Conservation (phyloP, 2,113 vertebrate species). For the Sapayoa aenigma region DNA sequence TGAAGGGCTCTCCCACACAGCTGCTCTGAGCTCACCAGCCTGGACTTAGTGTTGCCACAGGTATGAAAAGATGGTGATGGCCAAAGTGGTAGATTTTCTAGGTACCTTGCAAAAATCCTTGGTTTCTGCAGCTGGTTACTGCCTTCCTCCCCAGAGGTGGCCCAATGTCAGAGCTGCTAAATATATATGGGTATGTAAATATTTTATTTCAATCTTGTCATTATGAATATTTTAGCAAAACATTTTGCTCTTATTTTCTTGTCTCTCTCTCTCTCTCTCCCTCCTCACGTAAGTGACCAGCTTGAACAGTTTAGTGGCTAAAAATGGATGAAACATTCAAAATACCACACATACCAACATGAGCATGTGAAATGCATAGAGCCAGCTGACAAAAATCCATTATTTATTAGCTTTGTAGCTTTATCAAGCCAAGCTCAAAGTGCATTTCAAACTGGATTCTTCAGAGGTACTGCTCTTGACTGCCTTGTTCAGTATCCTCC, state of each 20-base stretch:
- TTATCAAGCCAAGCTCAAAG: slow-evolving; percentile 47
- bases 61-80: not conserved
- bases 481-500: slow-evolving; percentile 8
- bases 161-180: slow-evolving; percentile 21
- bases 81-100: not conserved
- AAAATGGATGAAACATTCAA: slow-evolving; percentile 38
- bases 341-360: not conserved
- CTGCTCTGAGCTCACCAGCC: not conserved
- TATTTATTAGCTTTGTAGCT: slow-evolving; percentile 59
- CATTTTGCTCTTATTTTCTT: slow-evolving; percentile 55
- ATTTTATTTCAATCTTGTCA: slow-evolving; percentile 50
- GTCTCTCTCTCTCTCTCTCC: not conserved
- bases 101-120: not conserved
- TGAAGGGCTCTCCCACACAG: not conserved
- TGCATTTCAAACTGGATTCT: slow-evolving; percentile 32
- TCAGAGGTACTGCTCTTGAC: slow-evolving; percentile 19
- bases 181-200: slow-evolving; percentile 42
- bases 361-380: slow-evolving; percentile 49
- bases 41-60: not conserved
- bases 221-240: slow-evolving; percentile 64
- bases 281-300: slow-evolving; percentile 37
- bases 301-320: slow-evolving; percentile 22
- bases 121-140: not conserved
- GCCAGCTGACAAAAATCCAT: slow-evolving; percentile 56
- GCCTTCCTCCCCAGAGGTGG: not conserved